Percentiles rank a stretch among this genome's conserved stretches.
Evolutionary conservation across 2,113 vertebrate genomes (phyloP).

Genomic region (Psilopsiagon aurifrons): DNA sequence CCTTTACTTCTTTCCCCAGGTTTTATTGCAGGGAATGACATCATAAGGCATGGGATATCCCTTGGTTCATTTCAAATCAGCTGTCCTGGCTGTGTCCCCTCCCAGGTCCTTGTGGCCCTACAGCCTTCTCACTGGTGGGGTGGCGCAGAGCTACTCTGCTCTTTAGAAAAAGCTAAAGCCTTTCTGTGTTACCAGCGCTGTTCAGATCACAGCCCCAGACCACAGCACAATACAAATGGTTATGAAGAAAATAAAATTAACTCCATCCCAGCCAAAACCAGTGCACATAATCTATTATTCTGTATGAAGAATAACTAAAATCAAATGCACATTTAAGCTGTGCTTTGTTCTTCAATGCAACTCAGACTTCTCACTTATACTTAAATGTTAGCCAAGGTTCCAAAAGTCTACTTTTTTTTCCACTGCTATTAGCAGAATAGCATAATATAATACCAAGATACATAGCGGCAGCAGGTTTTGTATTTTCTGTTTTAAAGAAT

Average conservation of each 20-base stretch:
- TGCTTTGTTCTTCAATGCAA: neutral
- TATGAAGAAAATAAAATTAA: neutral
- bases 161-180: neutral
- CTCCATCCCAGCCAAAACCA: neutral
- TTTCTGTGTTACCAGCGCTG: too few species aligned
- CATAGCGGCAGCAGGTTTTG: neutral
- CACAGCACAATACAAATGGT: rapidly evolving
- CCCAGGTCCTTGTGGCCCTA: neutral
- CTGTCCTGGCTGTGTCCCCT: neutral
- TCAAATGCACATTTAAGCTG: neutral
- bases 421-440: neutral
- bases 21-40: rapidly evolving
- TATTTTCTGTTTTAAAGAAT: neutral
- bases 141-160: rapidly evolving
- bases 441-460: neutral
- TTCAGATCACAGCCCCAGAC: neutral
- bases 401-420: neutral
- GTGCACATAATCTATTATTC: neutral
- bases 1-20: neutral
- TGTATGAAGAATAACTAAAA: neutral
- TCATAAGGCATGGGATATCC: rapidly evolving
- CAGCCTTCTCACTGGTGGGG: rapidly evolving
- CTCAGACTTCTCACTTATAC: neutral
- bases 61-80: neutral
- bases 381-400: neutral